Percentiles rank a stretch among this genome's conserved stretches.
Evolutionary conservation across 2,888 invertebrate genomes (phyloP).

Genomic region (Tryphoninae sp.): DNA sequence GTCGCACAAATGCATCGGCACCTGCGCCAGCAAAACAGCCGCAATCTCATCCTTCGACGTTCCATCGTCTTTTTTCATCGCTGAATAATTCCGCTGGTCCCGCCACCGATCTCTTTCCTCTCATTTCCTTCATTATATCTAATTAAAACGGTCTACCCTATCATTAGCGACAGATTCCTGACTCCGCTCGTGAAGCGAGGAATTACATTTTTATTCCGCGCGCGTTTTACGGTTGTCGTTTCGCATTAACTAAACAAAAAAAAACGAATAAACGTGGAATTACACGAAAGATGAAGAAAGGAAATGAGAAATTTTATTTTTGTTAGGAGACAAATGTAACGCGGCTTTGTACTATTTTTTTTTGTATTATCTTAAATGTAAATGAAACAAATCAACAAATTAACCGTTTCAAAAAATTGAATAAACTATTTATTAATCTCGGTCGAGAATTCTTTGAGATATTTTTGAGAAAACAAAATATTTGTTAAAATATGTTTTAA

Average conservation of each 20-base stretch:
- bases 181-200: conserved; percentile 9
- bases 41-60: conserved; percentile 16
- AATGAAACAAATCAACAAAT: too few species aligned
- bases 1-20: conserved; percentile 44
- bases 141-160: conserved; percentile 55
- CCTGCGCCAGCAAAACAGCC: conserved; percentile 42
- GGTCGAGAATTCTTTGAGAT: too few species aligned
- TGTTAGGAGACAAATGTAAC: not conserved
- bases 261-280: not conserved
- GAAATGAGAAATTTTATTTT: not conserved
- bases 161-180: conserved; percentile 47
- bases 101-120: conserved; percentile 24
- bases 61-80: conserved; percentile 1
- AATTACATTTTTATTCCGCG: conserved; percentile 19
- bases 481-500: too few species aligned
- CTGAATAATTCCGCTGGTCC: conserved; percentile 29
- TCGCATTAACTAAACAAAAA: not conserved
- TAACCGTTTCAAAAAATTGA: too few species aligned
- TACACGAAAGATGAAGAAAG: too few species aligned
- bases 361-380: too few species aligned
- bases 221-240: conserved; percentile 1
- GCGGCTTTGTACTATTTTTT: too few species aligned
- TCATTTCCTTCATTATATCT: conserved; percentile 38
- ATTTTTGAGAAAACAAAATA: too few species aligned
- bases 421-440: too few species aligned